phyloP scores from a whole-genome alignment of 2,797 vertebrate species.

The Danio jaintianensis region DNA sequence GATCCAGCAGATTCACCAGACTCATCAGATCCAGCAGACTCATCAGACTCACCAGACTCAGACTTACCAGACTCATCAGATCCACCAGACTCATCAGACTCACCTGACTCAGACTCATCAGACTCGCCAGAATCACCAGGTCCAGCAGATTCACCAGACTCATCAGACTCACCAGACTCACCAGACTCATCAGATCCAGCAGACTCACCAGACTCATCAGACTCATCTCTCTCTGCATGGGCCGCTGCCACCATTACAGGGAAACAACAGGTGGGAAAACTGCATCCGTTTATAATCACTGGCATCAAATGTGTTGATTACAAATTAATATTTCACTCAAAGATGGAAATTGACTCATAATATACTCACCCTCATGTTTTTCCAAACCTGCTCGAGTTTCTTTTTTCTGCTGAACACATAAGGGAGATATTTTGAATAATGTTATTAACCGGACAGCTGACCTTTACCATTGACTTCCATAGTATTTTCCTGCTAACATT shows the following conservation, averaged over 20 bases:
- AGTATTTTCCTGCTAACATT: no score
- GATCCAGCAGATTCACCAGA: no score
- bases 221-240: not conserved
- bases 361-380: no score
- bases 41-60: no score
- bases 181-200: not conserved
- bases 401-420: no score
- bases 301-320: not conserved
- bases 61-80: not conserved
- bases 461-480: no score
- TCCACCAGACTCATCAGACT: constrained; percentile 49
- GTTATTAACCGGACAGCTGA: no score
- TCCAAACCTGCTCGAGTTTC: no score
- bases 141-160: no score
- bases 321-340: no score
- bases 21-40: not conserved
- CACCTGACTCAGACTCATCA: constrained; percentile 63
- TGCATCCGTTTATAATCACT: not conserved
- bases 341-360: no score
- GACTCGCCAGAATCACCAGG: constrained; percentile 67
- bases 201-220: not conserved
- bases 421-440: no score
- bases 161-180: constrained; percentile 1
- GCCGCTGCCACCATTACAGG: constrained; percentile 66
- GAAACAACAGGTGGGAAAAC: constrained; percentile 46